Evolutionary conservation across 2,888 invertebrate species (phyloP), one percentile per base, ranked within the genome.

Genomic region (Panopea generosa): DNA sequence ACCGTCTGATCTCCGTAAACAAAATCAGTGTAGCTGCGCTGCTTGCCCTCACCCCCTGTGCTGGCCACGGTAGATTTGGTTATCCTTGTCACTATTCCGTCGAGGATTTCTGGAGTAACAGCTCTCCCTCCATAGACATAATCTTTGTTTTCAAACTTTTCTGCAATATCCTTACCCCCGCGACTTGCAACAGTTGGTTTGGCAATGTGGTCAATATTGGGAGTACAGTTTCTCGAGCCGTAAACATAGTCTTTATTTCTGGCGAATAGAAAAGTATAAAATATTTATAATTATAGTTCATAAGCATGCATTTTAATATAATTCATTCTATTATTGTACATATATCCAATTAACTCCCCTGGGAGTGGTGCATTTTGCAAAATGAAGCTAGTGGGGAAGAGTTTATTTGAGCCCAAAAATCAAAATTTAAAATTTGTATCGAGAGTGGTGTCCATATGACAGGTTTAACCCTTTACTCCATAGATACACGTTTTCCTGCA

Each of bases 31-130:
- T 89, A 89, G 43, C 83, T 76, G 16, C 88, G 71, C 38, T 87
- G 84, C 7, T 85, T 74, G 7, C 87, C 89, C 9, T 86, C 84
- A 3, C 88, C 88, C 14, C 88, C 88, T 3, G 85, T 83, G 61
- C 88, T 89, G 11, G 89, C 85, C 11, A 83, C 81, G 0, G 90
- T 89, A 6, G 90, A 86, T 16, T 72, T 65, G n/a, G 87, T 84
- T 16, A 90, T 33, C 9, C 90, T 73, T 11, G 66, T 62, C 1
- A 89, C 88, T 38, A 90, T 88, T 26, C 47, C 26, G 33, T 82
- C 70, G 22, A 89, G 66, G 26, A 82, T 81, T 0, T 80, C 74
- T 0, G 77, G 69, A 11, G 69, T 72, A 11, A 85, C 86, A 24
- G 62, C 63, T 66, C 78, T 75, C 29, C 84, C 79, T 47, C 85